Percentiles rank a stretch among this genome's conserved stretches.
Evolutionary conservation across 2,113 vertebrate species (phyloP).

Genomic region (Oreochromis niloticus): DNA sequence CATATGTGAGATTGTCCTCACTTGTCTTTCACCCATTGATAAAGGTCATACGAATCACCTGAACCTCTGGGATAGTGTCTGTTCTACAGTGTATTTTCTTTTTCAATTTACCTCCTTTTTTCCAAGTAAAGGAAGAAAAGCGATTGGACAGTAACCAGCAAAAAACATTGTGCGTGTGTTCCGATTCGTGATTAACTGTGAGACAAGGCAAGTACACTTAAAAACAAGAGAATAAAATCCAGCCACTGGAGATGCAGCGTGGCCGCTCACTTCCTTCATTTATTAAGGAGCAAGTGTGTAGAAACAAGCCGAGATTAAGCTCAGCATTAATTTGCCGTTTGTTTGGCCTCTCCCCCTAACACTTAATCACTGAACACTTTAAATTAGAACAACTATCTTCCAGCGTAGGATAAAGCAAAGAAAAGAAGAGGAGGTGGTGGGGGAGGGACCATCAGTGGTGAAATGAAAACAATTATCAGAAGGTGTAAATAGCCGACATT

Average conservation of each 20-base stretch:
- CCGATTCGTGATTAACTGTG: background rate
- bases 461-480: background rate
- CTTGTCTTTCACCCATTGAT: background rate
- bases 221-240: background rate
- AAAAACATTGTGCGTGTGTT: background rate
- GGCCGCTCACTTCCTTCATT: background rate
- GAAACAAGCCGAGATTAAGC: background rate
- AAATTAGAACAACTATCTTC: background rate
- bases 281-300: background rate
- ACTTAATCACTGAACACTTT: background rate
- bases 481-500: background rate
- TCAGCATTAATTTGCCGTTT: background rate
- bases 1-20: background rate
- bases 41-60: background rate
- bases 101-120: background rate
- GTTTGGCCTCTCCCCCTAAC: background rate
- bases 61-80: background rate
- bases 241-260: background rate
- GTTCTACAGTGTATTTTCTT: background rate
- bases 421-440: background rate
- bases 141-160: background rate
- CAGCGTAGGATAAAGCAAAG: background rate
- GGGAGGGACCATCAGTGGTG: background rate
- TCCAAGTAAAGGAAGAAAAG: background rate
- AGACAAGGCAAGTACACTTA: background rate